These are phyloP conservation scores for Phrynocephalus vlangalii DNA, from an alignment of 2,797 vertebrate genomes.

Conservation along the genomic window DNA sequence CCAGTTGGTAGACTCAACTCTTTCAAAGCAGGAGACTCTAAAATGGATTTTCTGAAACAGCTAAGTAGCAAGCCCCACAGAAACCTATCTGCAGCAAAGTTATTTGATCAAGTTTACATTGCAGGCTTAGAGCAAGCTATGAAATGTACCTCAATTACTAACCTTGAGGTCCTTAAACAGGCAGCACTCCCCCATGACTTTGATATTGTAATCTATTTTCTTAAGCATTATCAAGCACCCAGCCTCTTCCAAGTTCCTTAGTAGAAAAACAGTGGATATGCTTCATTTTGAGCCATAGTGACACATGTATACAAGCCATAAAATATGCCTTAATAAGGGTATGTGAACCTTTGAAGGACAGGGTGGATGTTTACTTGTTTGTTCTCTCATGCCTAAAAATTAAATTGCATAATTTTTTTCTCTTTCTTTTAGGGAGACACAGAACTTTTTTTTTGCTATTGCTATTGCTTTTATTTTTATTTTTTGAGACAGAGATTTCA, in stretches of 20 bases:
- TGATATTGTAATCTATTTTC: slow-evolving; percentile 22
- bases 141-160: slow-evolving; percentile 40
- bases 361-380: neutral
- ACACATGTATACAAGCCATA: neutral
- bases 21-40: neutral
- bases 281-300: slow-evolving; percentile 18
- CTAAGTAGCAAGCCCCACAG: neutral
- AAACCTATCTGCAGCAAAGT: slow-evolving; percentile 44
- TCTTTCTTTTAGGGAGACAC: neutral
- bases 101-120: slow-evolving; percentile 39
- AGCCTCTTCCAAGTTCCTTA: slow-evolving; percentile 21
- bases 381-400: neutral
- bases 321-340: neutral
- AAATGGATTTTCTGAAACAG: slow-evolving; percentile 28
- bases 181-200: slow-evolving; percentile 39
- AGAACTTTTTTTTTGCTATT: neutral
- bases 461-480: too few relatives aligned
- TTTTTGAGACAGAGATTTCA: neutral
- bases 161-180: slow-evolving; percentile 41
- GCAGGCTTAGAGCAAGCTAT: slow-evolving; percentile 25
- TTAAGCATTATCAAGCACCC: slow-evolving; percentile 33
- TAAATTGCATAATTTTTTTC: neutral
- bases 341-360: neutral
- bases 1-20: neutral
- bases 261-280: slow-evolving; percentile 21